Base-by-base conservation (phyloP, 2,797 vertebrate species). In the Danio aesculapii region DNA sequence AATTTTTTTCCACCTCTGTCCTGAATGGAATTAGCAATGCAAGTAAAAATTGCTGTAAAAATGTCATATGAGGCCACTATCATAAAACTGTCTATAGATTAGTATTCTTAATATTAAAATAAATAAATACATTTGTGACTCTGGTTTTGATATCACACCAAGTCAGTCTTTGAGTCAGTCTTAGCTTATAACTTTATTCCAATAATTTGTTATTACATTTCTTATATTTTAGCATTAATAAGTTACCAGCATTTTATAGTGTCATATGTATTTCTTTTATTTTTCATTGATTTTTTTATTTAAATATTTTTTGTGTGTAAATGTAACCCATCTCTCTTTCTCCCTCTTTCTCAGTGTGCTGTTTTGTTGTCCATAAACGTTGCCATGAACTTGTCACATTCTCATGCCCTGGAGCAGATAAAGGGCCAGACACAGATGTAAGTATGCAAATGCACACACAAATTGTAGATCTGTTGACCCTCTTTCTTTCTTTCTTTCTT, bases 371-470 rank as follows among this genome's bases (percentile, higher is more conserved):
- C 64, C 83, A 83, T 77, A 79, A 81, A 53, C 86, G 83, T 58
- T 85, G 84, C 79, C 84, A 85, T 85, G 81, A 85, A 74, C 79
- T 84, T n/a, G 79, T 87, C 68, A 85, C 84, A 11, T 82, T 85
- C 84, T 73, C 61, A 68, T 84, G 81, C 86, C 86, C 86, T 43
- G 85, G 85, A 80, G 85, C 81, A 69, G 85, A 84, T 57, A 86
- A 86, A 82, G 85, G 85, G 69, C 81, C 86, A 14, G 84, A 85
- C 62, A 83, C 83, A 57, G 66, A 84, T 6, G 82, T 83, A 70
- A 86, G 85, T 84, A 86, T 64, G 58, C 59, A 30, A 55, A 73
- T 5, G 17, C 49, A 41, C 59, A 76, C 47, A 76, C 66, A 69
- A 50, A n/a, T 76, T 50, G 44, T 55, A 77, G 53, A 67, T 77